These are phyloP conservation scores for Ephydatia muelleri DNA, from an alignment of 37 sponge, comb jelly and placozoan genomes.

Conservation along the genomic window DNA sequence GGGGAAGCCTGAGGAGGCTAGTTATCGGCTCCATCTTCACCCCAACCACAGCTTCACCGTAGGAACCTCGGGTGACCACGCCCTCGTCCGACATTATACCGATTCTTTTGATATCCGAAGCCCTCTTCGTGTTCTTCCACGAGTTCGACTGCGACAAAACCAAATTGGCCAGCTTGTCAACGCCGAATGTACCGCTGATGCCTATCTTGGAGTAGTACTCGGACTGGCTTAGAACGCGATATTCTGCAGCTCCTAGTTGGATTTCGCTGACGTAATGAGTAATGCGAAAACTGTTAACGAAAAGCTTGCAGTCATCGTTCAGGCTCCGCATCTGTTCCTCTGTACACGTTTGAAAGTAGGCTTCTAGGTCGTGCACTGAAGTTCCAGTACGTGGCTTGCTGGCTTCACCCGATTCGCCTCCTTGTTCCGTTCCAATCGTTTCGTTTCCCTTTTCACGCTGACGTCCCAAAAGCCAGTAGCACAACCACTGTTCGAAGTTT, in stretches of 20 bases:
- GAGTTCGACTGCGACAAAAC: neutral
- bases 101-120: conserved; percentile 27
- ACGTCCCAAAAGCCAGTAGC: conserved; percentile 48
- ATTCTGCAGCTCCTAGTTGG: conserved; percentile 63
- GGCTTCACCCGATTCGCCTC: neutral
- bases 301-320: conserved; percentile 20
- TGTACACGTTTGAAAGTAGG: neutral
- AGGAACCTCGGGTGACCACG: conserved; percentile 48
- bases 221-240: conserved; percentile 40
- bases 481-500: conserved; percentile 40
- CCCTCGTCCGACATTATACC: conserved; percentile 29
- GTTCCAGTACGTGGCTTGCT: no score
- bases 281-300: conserved; percentile 47
- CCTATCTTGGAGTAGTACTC: conserved; percentile 21
- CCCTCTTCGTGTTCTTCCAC: conserved; percentile 10
- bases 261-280: conserved; percentile 69
- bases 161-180: conserved; percentile 24
- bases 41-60: conserved; percentile 65
- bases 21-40: conserved; percentile 46
- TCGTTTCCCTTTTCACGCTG: neutral
- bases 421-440: neutral
- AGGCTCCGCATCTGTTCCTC: conserved; percentile 9
- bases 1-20: conserved; percentile 11
- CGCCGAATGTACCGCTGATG: neutral
- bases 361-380: neutral